Base-by-base conservation (phyloP, 2,888 invertebrate genomes). In the Epinotia bilunana region DNA sequence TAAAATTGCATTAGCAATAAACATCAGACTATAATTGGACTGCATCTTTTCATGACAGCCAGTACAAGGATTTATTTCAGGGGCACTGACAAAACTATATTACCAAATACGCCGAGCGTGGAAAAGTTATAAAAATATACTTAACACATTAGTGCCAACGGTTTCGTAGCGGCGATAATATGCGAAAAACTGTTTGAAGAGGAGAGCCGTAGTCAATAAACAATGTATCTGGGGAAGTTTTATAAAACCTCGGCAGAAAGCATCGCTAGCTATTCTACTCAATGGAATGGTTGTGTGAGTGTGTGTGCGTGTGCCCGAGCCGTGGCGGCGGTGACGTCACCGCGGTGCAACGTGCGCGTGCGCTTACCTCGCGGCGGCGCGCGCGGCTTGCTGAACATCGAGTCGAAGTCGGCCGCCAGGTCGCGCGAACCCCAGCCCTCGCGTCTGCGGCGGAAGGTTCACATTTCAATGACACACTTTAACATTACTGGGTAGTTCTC, bases 401-500 rank as follows among this genome's bases (percentile, higher is more conserved):
- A 96, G 84, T 97, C 96, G 91, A 96, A 96, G 85, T 97, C 96
- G 67, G 95, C 95, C 84, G 96, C 95, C 86, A 96, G 88, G 86
- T 97, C 97, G 82, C 97, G 95, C 79, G 96, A 96, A 58, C 95
- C 92, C 91, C 93, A 93, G 43, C 94, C 94, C 78, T 93, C 94
- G 82, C 94, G 93, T 82, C 94, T 93, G 88, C 70, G 73, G 11
- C 53, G 7, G n/a, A 16, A 55, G 18, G 43, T 16, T 23, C 16
- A 23, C 3, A n/a, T 60, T 57, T 5, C 20, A 43, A 62, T 71
- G 53, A 53, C 20, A 71, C 43, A 60, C 16, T 6, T 23, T 5
- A 49, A 49, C 49, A 16, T 16, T 6, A 0, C 6, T 53, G n/a
- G n/a, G 53, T 16, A 33, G 7, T 33, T 33, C 33, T 33, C 6